A percentile compares a stretch with the other conserved stretches of the same genome.
Conservation (phyloP, 2,797 vertebrate genomes). For the Poecile montanus region DNA sequence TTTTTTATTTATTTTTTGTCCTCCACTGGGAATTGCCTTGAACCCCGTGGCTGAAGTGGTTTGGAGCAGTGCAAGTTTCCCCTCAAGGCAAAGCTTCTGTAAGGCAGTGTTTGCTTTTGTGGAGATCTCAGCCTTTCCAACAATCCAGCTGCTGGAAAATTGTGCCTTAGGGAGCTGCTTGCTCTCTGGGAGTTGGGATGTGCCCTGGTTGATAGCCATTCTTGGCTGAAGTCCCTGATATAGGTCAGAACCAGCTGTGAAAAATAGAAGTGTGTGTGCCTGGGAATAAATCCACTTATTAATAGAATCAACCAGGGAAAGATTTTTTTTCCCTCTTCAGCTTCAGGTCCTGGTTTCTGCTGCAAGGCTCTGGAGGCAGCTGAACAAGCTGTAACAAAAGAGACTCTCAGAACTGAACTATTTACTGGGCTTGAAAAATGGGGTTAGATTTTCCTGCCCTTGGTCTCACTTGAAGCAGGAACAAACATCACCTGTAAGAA, state of each 20-base stretch:
- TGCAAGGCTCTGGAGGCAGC: neutral
- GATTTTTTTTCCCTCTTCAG: neutral
- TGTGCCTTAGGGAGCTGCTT: neutral
- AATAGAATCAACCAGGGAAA: neutral
- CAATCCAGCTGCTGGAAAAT: constrained; percentile 3
- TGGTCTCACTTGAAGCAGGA: neutral
- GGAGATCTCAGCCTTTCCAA: constrained; percentile 6
- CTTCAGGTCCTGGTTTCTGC: neutral
- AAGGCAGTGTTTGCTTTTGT: neutral
- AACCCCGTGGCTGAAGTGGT: neutral
- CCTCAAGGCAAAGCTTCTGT: neutral
- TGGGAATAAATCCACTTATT: neutral
- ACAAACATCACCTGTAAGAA: rapidly evolving
- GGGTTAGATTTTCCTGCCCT: neutral
- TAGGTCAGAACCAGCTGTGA: neutral
- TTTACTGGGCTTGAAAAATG: neutral
- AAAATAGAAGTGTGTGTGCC: neutral
- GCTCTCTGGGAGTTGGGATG: neutral
- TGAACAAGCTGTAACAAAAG: neutral
- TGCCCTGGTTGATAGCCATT: neutral
- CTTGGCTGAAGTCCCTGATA: neutral
- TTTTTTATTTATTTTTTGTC: neutral
- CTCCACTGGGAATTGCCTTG: neutral
- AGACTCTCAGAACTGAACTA: neutral
- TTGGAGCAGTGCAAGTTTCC: neutral